phyloP scores from a whole-genome alignment of 92 coral and sea anemone species.

The Palythoa grandiflora region DNA sequence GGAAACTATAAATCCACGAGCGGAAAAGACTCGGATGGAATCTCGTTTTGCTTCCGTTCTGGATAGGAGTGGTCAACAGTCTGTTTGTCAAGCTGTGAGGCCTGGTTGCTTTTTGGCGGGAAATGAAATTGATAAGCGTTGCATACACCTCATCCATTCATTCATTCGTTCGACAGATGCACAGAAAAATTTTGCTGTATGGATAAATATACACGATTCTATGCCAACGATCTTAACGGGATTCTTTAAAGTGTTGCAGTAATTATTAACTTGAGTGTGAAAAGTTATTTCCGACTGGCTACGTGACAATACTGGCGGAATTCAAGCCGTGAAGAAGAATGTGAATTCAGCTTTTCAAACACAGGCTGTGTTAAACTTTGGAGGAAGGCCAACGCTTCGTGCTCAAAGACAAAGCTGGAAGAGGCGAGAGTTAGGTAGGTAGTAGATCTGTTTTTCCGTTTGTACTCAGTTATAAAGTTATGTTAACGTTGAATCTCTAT shows the following conservation, averaged over 20 bases:
- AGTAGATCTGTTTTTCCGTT: too few relatives aligned
- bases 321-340: background rate
- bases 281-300: background rate
- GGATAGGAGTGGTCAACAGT: too few relatives aligned
- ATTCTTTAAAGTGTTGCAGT: background rate
- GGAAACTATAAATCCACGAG: too few relatives aligned
- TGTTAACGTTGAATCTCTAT: too few relatives aligned
- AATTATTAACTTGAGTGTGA: background rate
- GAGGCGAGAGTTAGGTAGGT: too few relatives aligned
- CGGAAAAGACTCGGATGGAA: too few relatives aligned
- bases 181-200: background rate
- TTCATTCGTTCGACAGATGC: background rate
- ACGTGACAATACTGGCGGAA: background rate
- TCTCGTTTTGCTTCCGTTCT: too few relatives aligned
- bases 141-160: background rate
- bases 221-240: background rate
- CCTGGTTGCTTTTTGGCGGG: slow-evolving; percentile 3
- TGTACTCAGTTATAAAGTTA: too few relatives aligned
- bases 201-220: background rate
- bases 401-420: too few relatives aligned
- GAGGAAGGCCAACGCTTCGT: too few relatives aligned
- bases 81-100: background rate
- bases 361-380: too few relatives aligned
- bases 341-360: background rate
- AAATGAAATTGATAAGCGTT: background rate